Evolutionary conservation across 2,113 vertebrate genomes (phyloP).

Genomic region (cat (Felis catus)): DNA sequence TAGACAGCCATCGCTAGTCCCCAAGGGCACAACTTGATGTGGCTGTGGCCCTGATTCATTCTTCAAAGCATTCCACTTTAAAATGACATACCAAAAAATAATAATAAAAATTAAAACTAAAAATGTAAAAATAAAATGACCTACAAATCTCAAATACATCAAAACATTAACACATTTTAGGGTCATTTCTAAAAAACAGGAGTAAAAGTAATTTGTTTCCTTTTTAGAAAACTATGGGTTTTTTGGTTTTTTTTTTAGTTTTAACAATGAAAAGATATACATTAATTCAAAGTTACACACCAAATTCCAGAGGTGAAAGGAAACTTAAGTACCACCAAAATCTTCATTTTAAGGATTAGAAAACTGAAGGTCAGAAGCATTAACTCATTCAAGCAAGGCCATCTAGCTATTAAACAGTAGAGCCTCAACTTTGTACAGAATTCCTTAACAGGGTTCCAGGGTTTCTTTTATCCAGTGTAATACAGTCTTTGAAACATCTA

Average conservation of each 20-base stretch:
- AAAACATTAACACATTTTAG: not conserved
- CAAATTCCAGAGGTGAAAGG: not conserved
- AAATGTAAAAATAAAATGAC: not conserved
- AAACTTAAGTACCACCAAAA: not conserved
- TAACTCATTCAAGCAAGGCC: not conserved
- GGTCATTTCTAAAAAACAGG: not conserved
- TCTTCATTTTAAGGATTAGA: not conserved
- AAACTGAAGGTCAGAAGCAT: not conserved
- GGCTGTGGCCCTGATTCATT: not conserved
- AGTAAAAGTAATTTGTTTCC: not conserved
- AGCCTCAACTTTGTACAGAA: not conserved
- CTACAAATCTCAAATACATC: not conserved
- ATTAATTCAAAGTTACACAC: conserved; percentile 29
- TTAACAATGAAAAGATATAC: conserved; percentile 15
- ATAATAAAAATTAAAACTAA: not conserved
- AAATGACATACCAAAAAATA: not conserved
- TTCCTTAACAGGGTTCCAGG: not conserved
- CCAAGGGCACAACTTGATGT: not conserved
- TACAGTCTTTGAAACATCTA: not conserved
- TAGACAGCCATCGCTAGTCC: not conserved
- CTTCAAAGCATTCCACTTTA: not conserved
- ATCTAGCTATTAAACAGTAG: not conserved
- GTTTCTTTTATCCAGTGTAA: not conserved
- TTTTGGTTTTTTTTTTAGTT: not conserved
- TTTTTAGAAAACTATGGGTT: not conserved